Base-by-base conservation (phyloP, 2,797 vertebrate genomes). In the Scomberomorus guttatus region DNA sequence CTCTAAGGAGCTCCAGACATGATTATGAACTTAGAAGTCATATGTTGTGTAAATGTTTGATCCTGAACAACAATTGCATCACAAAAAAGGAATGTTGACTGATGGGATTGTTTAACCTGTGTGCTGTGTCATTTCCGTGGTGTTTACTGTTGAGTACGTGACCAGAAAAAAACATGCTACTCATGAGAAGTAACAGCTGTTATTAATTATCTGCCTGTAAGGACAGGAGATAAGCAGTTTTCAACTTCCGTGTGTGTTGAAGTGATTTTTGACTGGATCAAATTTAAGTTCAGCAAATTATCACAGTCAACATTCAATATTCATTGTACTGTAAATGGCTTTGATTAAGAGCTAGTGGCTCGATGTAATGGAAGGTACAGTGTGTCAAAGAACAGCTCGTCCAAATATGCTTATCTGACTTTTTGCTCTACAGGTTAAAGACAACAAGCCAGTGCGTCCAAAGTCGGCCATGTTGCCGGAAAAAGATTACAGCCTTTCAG, bases 401-500 rank as follows among this genome's bases (percentile, higher is more conserved):
- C n/a, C 20, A 63, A 50, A 70, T 58, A 22, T 72, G 29, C 60
- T 67, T 6, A 83, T 55, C 29, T 68, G 57, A 0, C 18, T 80
- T 29, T 83, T 27, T 79, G 29, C 48, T n/a, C 72, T 60, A 3
- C 93, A 95, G 93, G 81, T 84, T 18, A 88, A 90, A 63, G 93
- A 92, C 69, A 89, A 90, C 82, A 94, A 90, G 75, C 82, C 83
- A 0, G 89, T 94, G 57, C 92, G 95, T 70, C 95, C 95, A 7
- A 95, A 95, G 84, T 97, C 97, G 0, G 96, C 95, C 80, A 95
- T 97, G 25, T 79, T 96, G 66, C 97, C 97, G 0, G 96, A 97
- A 72, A 97, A 98, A 50, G 97, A 99, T 88, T 97, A 94, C 93
- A 99, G 97, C 82, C 95, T 99, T 9, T 98, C 98, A 0, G 97